These are phyloP conservation scores for Nephila pilipes DNA, from an alignment of 1,140 invertebrate species.

Conservation along the genomic window DNA sequence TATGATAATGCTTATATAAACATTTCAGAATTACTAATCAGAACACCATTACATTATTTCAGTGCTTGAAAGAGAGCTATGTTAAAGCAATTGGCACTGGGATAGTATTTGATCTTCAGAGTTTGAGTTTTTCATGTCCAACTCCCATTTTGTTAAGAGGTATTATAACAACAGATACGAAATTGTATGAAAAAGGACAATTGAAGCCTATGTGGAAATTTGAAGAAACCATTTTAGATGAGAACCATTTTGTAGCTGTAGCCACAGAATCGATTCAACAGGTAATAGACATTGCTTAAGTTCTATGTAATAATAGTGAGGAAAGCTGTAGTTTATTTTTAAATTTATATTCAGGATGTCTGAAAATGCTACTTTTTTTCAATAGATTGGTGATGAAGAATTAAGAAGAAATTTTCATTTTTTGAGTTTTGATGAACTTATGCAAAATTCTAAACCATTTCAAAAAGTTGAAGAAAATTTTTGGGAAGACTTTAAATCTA, in stretches of 20 bases:
- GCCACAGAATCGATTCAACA: conserved; percentile 81
- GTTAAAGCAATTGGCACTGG: conserved; percentile 94
- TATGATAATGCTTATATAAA: too few relatives aligned
- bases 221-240: conserved; percentile 92
- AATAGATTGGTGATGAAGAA: not conserved
- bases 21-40: too few relatives aligned
- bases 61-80: conserved; percentile 96
- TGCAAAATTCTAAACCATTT: conserved; percentile 55
- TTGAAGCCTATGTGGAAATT: conserved; percentile 88
- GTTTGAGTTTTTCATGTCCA: conserved; percentile 88
- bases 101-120: conserved; percentile 88
- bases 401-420: not conserved
- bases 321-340: too few relatives aligned
- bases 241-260: conserved; percentile 90
- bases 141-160: conserved; percentile 82
- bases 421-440: conserved; percentile 55
- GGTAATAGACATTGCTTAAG: not conserved
- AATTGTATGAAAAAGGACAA: conserved; percentile 85
- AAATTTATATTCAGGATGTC: too few relatives aligned
- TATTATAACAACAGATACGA: conserved; percentile 85
- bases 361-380: not conserved
- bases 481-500: conserved; percentile 50
- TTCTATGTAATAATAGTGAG: too few relatives aligned
- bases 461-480: conserved; percentile 28
- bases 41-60: conserved; percentile 77